These are phyloP conservation scores for Pangasius larnaudii DNA, from an alignment of 2,797 vertebrate genomes.

Conservation along the genomic window DNA sequence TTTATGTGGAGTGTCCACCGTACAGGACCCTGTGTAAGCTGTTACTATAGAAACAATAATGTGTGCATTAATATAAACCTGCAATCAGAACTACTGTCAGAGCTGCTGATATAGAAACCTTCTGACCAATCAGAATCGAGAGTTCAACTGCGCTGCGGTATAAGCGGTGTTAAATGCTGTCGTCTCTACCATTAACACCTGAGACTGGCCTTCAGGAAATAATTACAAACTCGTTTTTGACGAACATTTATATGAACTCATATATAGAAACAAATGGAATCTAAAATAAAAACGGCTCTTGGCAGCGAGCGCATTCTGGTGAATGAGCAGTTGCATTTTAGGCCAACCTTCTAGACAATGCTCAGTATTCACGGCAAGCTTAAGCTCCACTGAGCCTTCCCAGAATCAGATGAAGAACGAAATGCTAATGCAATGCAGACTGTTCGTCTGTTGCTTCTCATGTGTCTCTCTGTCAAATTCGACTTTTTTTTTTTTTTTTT, in stretches of 20 bases:
- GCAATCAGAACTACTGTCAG: neutral
- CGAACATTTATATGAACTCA: neutral
- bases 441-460: neutral
- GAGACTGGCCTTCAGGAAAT: neutral
- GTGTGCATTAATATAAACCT: neutral
- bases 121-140: neutral
- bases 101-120: neutral
- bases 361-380: constrained; percentile 41
- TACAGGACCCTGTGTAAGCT: neutral
- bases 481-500: neutral
- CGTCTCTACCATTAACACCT: neutral
- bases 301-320: neutral
- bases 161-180: neutral
- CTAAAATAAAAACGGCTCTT: constrained; percentile 6
- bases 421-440: neutral
- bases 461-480: neutral
- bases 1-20: too few relatives aligned
- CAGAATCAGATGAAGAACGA: constrained; percentile 42
- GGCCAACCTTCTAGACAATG: constrained; percentile 41
- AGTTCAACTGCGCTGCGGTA: neutral
- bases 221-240: neutral
- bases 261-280: neutral
- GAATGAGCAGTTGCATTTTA: constrained; percentile 27
- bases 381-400: neutral
- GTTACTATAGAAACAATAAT: neutral